Conservation (phyloP, 2,888 invertebrate species). For the Buathra laborator region DNA sequence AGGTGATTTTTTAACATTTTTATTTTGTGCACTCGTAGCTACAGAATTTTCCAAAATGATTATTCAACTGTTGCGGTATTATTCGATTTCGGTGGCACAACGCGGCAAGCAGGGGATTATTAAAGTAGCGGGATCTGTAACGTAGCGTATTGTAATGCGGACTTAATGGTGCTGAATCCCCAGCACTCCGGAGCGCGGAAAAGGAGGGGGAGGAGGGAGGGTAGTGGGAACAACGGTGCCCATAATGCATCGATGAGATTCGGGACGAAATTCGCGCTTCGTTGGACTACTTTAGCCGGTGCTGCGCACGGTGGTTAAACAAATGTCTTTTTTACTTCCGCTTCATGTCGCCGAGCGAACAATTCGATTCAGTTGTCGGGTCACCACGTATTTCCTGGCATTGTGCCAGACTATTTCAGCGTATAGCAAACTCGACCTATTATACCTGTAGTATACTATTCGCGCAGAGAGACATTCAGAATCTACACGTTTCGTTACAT, state of each 20-base stretch:
- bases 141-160: constrained; percentile 68
- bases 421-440: constrained; percentile 46
- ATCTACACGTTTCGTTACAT: constrained; percentile 22
- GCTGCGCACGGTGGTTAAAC: constrained; percentile 71
- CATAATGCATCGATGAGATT: constrained; percentile 69
- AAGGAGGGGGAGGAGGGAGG: neutral
- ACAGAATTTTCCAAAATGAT: constrained; percentile 5
- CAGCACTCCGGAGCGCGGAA: neutral
- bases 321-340: constrained; percentile 74
- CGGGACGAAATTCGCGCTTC: constrained; percentile 68
- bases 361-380: constrained; percentile 74
- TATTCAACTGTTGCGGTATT: constrained; percentile 37
- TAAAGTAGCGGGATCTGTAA: constrained; percentile 63
- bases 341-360: constrained; percentile 72
- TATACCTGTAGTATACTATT: constrained; percentile 2
- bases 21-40: neutral
- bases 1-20: neutral
- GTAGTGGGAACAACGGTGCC: neutral
- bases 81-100: constrained; percentile 5
- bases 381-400: constrained; percentile 72
- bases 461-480: constrained; percentile 15
- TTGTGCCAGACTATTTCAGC: constrained; percentile 68
- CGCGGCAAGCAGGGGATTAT: constrained; percentile 45
- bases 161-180: constrained; percentile 69
- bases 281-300: constrained; percentile 65